Evolutionary conservation across 2,888 invertebrate genomes (phyloP), one percentile per base, ranked within the genome.

Genomic region (Drosophila infuscata): DNA sequence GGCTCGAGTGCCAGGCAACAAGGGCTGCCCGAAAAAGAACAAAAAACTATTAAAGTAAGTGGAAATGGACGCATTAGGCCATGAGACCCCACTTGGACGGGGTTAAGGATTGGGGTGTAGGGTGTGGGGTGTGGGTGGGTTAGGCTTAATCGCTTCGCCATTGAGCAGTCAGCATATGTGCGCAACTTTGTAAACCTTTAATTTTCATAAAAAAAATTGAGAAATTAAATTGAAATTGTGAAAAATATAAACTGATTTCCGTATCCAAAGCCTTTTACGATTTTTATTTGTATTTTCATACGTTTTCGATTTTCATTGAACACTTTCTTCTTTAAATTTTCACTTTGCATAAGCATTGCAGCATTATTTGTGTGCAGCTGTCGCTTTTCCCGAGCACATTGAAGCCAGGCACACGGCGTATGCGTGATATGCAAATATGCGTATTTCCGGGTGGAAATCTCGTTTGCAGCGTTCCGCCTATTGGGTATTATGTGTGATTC

Each of bases 31-130:
- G 59, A 76, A 76, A 74, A 83, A 75, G 72, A 77, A 72, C 63
- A 71, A 79, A 76, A 85, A 79, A 88, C 89, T 88, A 89, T 88
- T 83, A 85, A 88, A 81, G 80, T 81, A 87, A 88, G 84, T 89
- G 89, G 82, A 89, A 85, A 81, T 88, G 88, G 88, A 80, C 83
- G 86, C 82, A 85, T 85, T 79, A 83, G 66, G 73, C 76, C 83
- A 80, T 66, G 58, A 17, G 36, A 25, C 25, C 46, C 46, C 2
- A 15, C 46, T 29, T n/a, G 54, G 36, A 56, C 38, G n/a, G 30
- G 38, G n/a, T 38, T 38, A 56, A 38, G n/a, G 29, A 7, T 11
- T 29, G 54, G n/a, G n/a, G 7, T 56, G 20, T 9, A 29, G 17
- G 17, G 3, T 9, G 8, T n/a, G n/a, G n/a, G n/a, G n/a, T n/a